A percentile compares a stretch with the other conserved stretches of the same genome.
These are phyloP conservation scores for Drosophila multiciliata DNA, from an alignment of 2,888 invertebrate genomes.

Conservation along the genomic window DNA sequence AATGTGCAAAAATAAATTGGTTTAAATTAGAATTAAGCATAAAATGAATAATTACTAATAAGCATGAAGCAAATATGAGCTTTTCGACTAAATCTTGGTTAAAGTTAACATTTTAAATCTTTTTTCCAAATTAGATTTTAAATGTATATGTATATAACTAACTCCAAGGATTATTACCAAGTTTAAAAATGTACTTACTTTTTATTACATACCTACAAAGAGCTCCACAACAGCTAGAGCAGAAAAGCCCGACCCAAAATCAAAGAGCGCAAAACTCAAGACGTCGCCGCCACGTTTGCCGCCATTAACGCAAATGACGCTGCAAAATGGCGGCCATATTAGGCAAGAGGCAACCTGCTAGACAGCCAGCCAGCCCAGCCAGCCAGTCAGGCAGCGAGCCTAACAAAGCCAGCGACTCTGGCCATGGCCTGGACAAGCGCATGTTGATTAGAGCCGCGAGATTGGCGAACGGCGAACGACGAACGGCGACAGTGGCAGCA, in stretches of 20 bases:
- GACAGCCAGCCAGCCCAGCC: conserved; percentile 28
- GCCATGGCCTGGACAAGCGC: conserved; percentile 70
- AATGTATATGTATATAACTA: not conserved
- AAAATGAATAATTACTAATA: not conserved
- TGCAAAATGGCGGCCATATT: conserved; percentile 78
- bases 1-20: not conserved
- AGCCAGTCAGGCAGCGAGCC: conserved; percentile 35
- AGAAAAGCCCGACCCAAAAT: conserved; percentile 23
- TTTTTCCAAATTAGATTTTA: not conserved
- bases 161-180: not conserved
- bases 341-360: conserved; percentile 65
- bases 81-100: not conserved
- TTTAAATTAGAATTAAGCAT: not conserved
- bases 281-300: conserved; percentile 47
- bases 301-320: conserved; percentile 79
- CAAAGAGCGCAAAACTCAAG: conserved; percentile 46
- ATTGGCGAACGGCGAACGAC: conserved; percentile 73
- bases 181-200: conserved; percentile 34
- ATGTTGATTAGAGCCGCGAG: conserved; percentile 77
- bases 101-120: not conserved
- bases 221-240: conserved; percentile 15
- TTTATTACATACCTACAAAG: conserved; percentile 59
- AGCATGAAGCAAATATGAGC: not conserved
- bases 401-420: conserved; percentile 48
- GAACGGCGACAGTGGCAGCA: conserved; percentile 46